Percentiles rank a stretch among this genome's conserved stretches.
Conservation (phyloP, 2,888 invertebrate genomes). For the Pammene aurita region DNA sequence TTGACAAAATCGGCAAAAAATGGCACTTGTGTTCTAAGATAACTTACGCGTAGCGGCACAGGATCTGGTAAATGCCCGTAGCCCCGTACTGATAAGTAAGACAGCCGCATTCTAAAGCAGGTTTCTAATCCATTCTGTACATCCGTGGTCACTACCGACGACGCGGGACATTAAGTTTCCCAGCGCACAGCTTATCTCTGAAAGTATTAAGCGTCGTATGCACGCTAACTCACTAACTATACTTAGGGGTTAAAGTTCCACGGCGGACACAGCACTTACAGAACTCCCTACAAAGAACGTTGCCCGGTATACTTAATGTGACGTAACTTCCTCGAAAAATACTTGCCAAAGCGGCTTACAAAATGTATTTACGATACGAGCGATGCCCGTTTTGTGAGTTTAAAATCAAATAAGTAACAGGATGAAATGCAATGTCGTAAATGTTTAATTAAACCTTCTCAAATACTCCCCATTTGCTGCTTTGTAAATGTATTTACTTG, state of each 20-base stretch:
- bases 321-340: conserved; percentile 28
- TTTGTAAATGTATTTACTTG: neutral
- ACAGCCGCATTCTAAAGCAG: too few species aligned
- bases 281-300: conserved; percentile 24
- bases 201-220: conserved; percentile 12
- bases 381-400: conserved; percentile 19
- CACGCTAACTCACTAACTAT: conserved; percentile 13
- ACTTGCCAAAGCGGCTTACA: conserved; percentile 17
- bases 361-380: conserved; percentile 9
- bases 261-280: conserved; percentile 20
- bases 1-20: too few species aligned
- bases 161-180: neutral
- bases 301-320: conserved; percentile 16
- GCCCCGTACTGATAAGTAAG: too few species aligned
- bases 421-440: conserved; percentile 8
- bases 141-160: too few species aligned
- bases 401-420: conserved; percentile 19
- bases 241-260: conserved; percentile 15
- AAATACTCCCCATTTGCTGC: neutral
- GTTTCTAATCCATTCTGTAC: too few species aligned
- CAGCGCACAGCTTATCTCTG: neutral
- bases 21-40: too few species aligned
- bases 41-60: too few species aligned
- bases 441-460: neutral
- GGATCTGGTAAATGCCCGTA: too few species aligned